Evolutionary conservation across 1,140 invertebrate species (phyloP).

Genomic region (Triops longicaudatus): DNA sequence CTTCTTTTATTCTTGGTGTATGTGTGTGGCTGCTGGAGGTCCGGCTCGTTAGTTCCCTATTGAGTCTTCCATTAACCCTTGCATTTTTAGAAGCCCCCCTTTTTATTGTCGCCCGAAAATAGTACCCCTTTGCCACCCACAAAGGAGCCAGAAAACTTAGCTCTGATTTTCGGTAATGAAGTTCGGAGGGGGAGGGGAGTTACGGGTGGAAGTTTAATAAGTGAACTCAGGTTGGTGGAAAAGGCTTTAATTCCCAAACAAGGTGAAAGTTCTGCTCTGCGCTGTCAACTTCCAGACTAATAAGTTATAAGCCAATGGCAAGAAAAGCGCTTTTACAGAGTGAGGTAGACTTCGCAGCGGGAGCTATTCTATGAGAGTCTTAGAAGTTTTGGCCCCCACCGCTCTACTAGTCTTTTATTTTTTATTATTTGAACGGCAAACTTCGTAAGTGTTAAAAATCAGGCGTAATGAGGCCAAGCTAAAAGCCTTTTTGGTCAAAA

Average conservation of each 20-base stretch:
- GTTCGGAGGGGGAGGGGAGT: neutral
- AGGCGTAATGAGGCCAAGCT: neutral
- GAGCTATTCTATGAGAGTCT: neutral
- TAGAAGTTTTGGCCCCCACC: no score
- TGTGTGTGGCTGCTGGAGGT: neutral
- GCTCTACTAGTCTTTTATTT: no score
- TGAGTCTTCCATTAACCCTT: conserved; percentile 13
- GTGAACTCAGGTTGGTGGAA: neutral
- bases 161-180: no score
- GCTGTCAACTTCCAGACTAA: neutral
- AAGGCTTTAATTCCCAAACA: neutral
- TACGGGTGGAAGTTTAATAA: neutral
- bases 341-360: neutral
- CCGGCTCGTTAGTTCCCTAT: conserved; percentile 1
- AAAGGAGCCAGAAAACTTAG: no score
- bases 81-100: neutral
- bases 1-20: neutral
- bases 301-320: neutral
- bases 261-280: neutral
- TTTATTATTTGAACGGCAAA: no score
- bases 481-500: neutral
- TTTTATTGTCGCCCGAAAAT: no score
- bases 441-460: neutral
- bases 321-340: neutral
- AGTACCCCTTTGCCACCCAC: no score